Percentiles rank a stretch among this genome's conserved stretches.
phyloP scores from a whole-genome alignment of 2,888 invertebrate genomes.

The Drosophila kuntzei region DNA sequence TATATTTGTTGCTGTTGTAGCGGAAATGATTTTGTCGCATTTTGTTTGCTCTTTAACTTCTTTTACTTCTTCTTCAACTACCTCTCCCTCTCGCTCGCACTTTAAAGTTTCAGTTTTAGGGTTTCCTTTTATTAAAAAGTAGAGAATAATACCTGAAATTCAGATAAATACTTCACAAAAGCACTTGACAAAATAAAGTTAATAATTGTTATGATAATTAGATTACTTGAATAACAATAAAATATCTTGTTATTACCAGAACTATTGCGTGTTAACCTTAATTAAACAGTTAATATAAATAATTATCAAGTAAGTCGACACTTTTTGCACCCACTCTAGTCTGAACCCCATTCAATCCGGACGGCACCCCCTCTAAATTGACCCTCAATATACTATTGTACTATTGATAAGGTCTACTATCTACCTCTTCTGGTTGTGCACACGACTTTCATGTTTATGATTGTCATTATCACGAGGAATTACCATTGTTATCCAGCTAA shows the following conservation, averaged over 20 bases:
- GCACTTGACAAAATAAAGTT: background rate
- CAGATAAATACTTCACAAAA: background rate
- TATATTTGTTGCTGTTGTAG: conserved; percentile 55
- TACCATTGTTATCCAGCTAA: conserved; percentile 74
- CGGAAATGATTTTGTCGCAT: conserved; percentile 67
- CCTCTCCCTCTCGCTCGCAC: conserved; percentile 4
- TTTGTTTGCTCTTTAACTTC: conserved; percentile 23
- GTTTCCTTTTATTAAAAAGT: background rate
- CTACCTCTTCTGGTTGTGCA: conserved; percentile 14
- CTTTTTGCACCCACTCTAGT: background rate
- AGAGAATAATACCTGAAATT: background rate
- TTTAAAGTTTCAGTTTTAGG: conserved; percentile 12
- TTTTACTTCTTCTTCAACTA: background rate
- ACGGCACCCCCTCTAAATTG: background rate
- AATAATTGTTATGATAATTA: background rate
- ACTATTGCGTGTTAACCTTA: conserved; percentile 4
- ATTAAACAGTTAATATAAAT: conserved; percentile 6
- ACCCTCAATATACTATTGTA: background rate
- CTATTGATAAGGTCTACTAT: conserved; percentile 29
- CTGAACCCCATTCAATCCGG: conserved; percentile 12
- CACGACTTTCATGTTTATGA: conserved; percentile 58
- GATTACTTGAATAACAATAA: background rate
- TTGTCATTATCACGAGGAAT: conserved; percentile 73
- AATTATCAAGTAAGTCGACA: conserved; percentile 12
- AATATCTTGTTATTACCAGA: background rate